A percentile compares a stretch with the other conserved stretches of the same genome.
These are phyloP conservation scores for Campopleginae sp. DNA, from an alignment of 2,888 invertebrate genomes.

Conservation along the genomic window DNA sequence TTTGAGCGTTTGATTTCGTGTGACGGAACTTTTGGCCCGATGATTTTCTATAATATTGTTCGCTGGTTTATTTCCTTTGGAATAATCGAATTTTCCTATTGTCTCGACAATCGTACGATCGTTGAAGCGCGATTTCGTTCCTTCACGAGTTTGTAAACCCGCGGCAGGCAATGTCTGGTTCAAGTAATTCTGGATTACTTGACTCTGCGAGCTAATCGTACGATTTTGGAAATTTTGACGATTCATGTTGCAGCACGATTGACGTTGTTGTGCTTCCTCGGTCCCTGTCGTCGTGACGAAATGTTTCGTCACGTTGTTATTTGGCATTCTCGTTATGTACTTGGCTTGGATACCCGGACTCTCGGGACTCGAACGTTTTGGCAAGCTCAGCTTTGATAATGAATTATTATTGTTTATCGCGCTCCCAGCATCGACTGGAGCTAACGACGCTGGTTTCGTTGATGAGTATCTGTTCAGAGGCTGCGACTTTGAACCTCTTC, in stretches of 20 bases:
- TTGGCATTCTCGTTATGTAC: slow-evolving; percentile 72
- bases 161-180: slow-evolving; percentile 75
- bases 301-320: slow-evolving; percentile 73
- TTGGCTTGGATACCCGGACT: slow-evolving; percentile 70
- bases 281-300: slow-evolving; percentile 65
- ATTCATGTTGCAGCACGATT: slow-evolving; percentile 32
- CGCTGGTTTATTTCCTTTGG: slow-evolving; percentile 23
- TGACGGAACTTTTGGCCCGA: slow-evolving; percentile 64
- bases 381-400: slow-evolving; percentile 59
- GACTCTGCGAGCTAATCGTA: slow-evolving; percentile 70
- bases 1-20: slow-evolving; percentile 69
- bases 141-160: slow-evolving; percentile 43
- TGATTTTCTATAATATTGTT: slow-evolving; percentile 62
- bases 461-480: slow-evolving; percentile 61
- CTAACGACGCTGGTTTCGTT: slow-evolving; percentile 43
- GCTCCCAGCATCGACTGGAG: neutral
- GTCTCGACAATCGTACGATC: slow-evolving; percentile 40
- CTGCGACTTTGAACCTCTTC: slow-evolving; percentile 69
- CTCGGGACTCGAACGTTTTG: slow-evolving; percentile 72
- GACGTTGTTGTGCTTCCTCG: slow-evolving; percentile 31
- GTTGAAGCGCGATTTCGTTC: slow-evolving; percentile 49
- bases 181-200: slow-evolving; percentile 78
- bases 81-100: slow-evolving; percentile 45
- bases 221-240: slow-evolving; percentile 38
- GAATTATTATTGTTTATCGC: slow-evolving; percentile 54